phyloP scores from a whole-genome alignment of 2,888 invertebrate genomes.

The Iselma pallidipennis region DNA sequence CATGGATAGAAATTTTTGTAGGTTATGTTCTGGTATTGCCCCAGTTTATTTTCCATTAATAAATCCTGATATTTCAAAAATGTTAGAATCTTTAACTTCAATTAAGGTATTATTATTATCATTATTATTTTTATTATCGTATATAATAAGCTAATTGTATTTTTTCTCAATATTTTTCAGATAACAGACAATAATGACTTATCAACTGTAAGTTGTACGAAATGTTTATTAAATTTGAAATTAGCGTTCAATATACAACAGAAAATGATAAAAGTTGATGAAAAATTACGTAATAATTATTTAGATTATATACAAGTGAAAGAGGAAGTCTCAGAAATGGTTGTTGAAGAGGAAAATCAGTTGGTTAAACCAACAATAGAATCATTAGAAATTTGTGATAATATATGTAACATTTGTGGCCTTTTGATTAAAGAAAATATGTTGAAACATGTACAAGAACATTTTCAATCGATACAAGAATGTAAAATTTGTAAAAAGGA shows the following conservation, averaged over 20 bases:
- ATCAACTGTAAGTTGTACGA: conserved; percentile 32
- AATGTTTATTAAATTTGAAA: conserved; percentile 38
- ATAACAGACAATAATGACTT: conserved; percentile 6
- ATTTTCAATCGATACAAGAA: too few species aligned
- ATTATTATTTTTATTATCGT: too few species aligned
- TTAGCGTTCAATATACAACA: conserved; percentile 38
- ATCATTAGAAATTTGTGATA: background rate
- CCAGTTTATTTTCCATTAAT: too few species aligned
- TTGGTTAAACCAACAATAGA: background rate
- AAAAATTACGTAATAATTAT: too few species aligned
- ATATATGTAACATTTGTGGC: conserved; percentile 11
- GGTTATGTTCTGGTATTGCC: too few species aligned
- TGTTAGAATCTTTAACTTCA: too few species aligned
- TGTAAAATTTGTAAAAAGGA: conserved; percentile 8
- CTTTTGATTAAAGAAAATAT: background rate
- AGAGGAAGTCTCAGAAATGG: background rate
- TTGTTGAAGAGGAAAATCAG: background rate
- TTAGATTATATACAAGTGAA: background rate
- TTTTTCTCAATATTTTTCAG: conserved; percentile 2
- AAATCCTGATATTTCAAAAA: too few species aligned
- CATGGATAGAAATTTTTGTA: too few species aligned
- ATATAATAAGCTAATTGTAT: too few species aligned
- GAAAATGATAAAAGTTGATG: conserved; percentile 31
- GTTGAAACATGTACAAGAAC: background rate
- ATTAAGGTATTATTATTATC: too few species aligned